These are phyloP conservation scores for Fringilla coelebs DNA, from an alignment of 2,797 vertebrate genomes.

Conservation along the genomic window DNA sequence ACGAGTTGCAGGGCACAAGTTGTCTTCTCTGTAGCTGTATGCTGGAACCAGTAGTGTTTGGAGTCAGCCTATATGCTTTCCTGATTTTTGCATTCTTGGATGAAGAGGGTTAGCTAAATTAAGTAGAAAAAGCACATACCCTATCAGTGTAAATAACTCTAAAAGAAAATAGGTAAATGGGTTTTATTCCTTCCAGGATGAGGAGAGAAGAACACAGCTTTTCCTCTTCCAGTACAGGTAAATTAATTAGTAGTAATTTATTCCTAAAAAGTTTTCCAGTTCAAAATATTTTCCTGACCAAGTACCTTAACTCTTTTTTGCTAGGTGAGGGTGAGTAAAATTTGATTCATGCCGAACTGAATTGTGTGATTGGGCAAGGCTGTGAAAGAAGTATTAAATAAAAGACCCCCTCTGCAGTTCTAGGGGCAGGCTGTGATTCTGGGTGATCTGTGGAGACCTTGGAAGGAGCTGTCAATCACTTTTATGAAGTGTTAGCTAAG, in stretches of 20 bases:
- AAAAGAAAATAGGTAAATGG: not conserved
- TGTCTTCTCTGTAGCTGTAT: not conserved
- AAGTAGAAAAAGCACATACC: not conserved
- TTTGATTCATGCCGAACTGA: not conserved
- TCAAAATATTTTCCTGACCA: not conserved
- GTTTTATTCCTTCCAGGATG: not conserved
- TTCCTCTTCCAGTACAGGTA: not conserved
- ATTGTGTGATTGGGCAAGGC: not conserved
- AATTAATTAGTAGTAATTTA: not conserved
- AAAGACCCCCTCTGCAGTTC: not conserved
- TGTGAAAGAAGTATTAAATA: not conserved
- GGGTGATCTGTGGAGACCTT: not conserved
- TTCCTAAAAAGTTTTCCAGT: not conserved
- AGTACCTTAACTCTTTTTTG: not conserved
- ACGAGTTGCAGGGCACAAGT: rapidly evolving
- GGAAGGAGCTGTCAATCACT: not conserved
- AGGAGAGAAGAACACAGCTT: not conserved
- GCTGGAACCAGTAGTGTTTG: not conserved
- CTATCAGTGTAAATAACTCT: not conserved
- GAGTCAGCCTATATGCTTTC: not conserved
- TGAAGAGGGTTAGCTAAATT: not conserved
- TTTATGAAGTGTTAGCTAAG: not conserved
- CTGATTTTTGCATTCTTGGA: not conserved
- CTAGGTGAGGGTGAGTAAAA: not conserved
- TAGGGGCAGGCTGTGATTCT: not conserved